Conservation (phyloP, 92 coral and sea anemone genomes). For the Chrysogorgia sp. region DNA sequence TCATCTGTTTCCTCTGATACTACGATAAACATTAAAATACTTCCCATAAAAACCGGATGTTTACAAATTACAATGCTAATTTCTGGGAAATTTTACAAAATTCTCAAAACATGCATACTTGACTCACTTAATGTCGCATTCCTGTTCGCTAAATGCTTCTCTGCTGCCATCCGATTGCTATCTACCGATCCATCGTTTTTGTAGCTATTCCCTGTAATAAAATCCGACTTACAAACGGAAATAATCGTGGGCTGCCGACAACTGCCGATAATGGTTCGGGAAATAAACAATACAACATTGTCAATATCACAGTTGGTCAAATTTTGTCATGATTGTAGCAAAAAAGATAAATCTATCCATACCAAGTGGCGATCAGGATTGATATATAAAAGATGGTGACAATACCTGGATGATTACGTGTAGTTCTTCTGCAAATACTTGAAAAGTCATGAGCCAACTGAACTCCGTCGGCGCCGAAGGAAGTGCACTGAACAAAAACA, state of each 20-base stretch:
- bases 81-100: too few relatives aligned
- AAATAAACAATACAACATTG: neutral
- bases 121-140: neutral
- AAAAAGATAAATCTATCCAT: neutral
- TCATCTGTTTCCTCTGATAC: too few relatives aligned
- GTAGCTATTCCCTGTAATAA: neutral
- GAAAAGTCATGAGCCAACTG: neutral
- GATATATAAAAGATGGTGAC: neutral
- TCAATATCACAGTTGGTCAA: too few relatives aligned
- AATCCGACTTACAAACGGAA: neutral
- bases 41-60: too few relatives aligned
- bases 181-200: constrained; percentile 1
- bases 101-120: too few relatives aligned
- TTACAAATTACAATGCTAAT: too few relatives aligned
- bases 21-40: too few relatives aligned
- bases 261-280: neutral
- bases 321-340: too few relatives aligned
- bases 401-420: neutral
- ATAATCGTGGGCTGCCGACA: constrained; percentile 1
- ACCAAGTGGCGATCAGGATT: neutral
- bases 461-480: constrained; percentile 9
- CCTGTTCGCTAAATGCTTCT: neutral
- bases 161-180: constrained; percentile 16
- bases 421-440: neutral
- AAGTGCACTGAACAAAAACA: neutral